phyloP scores from a whole-genome alignment of 2,888 invertebrate species.

The Caenorhabditis macrosperma region DNA sequence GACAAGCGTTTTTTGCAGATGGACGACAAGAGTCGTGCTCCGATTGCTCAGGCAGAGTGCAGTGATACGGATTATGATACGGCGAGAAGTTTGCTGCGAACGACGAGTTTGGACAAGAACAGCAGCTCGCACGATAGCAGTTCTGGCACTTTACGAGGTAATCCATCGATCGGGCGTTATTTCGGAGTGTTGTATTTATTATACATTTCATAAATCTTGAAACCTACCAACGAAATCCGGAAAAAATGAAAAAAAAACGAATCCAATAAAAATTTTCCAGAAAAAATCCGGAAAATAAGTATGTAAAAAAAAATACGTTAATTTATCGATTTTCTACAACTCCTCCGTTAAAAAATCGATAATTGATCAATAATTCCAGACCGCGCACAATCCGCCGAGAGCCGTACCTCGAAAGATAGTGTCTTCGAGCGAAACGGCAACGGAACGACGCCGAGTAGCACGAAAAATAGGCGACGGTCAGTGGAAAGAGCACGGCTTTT shows the following conservation, averaged over 20 bases:
- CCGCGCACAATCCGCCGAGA: conserved; percentile 74
- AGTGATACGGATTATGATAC: conserved; percentile 80
- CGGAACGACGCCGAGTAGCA: conserved; percentile 16
- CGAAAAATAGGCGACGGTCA: conserved; percentile 69
- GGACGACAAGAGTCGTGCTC: conserved; percentile 65
- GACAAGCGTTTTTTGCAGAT: conserved; percentile 36
- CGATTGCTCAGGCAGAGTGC: conserved; percentile 80
- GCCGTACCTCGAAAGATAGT: conserved; percentile 60
- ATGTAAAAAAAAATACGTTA: background rate
- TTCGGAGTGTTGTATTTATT: no score
- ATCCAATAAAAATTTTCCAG: background rate
- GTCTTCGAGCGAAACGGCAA: conserved; percentile 31
- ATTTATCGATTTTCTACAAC: background rate
- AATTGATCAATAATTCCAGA: conserved; percentile 57
- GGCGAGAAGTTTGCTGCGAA: conserved; percentile 64
- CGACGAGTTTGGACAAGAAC: conserved; percentile 62
- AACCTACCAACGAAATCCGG: no score
- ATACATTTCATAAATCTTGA: no score
- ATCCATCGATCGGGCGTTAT: background rate
- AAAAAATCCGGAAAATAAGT: background rate
- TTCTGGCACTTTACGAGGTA: conserved; percentile 63
- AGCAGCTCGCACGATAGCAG: conserved; percentile 54
- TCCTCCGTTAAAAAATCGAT: background rate
- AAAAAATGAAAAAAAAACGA: no score
- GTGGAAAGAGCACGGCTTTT: conserved; percentile 68